Evolutionary conservation across 30 jellyfish, hydroid and myxozoan species (phyloP).

Genomic region (Morbakka virulenta): DNA sequence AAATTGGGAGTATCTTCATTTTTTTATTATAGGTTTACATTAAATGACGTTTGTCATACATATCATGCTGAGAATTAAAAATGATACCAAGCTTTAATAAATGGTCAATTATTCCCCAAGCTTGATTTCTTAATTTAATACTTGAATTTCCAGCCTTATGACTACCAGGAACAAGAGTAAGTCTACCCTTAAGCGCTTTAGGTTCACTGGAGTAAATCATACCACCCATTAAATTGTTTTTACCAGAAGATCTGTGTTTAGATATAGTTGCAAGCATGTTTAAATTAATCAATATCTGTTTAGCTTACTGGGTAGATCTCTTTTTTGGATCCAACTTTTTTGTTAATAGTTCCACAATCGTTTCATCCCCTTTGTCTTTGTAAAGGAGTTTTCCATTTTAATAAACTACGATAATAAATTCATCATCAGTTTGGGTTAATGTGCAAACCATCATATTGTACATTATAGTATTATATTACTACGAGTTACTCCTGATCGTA

Average conservation of each 20-base stretch:
- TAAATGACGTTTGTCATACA: conserved; percentile 3
- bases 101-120: conserved; percentile 11
- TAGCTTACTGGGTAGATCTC: conserved; percentile 7
- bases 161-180: conserved; percentile 11
- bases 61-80: too few relatives aligned
- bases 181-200: conserved; percentile 9
- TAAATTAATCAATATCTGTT: conserved; percentile 20
- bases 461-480: too few relatives aligned
- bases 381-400: conserved; percentile 11
- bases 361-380: conserved; percentile 13
- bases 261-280: conserved; percentile 17
- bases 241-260: conserved; percentile 21
- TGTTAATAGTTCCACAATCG: conserved; percentile 17
- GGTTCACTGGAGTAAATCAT: conserved; percentile 14
- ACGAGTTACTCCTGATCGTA: too few relatives aligned
- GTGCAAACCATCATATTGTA: conserved; percentile 8
- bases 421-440: conserved; percentile 16
- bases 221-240: conserved; percentile 5
- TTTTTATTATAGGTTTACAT: too few relatives aligned
- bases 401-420: conserved; percentile 3
- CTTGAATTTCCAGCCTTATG: conserved; percentile 11
- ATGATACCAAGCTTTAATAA: too few relatives aligned
- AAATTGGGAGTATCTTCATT: conserved; percentile 1
- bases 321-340: conserved; percentile 35
- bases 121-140: neutral